Evolutionary conservation across 2,797 vertebrate species (phyloP).

Genomic region (Anisognathus igniventris): DNA sequence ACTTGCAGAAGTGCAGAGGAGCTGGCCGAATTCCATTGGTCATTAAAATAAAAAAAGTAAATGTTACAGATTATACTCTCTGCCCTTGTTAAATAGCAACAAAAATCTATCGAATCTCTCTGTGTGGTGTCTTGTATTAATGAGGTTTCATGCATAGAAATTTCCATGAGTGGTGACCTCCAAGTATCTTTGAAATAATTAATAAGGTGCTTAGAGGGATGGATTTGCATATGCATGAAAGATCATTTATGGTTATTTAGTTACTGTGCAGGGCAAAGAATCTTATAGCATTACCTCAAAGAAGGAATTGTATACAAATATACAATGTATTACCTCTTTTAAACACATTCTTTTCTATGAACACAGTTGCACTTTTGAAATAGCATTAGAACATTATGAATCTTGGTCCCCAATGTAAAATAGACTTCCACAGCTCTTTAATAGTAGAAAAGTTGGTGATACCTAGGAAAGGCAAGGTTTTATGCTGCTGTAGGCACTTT

Average conservation of each 20-base stretch:
- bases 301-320: slow-evolving; percentile 10
- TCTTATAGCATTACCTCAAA: slow-evolving; percentile 9
- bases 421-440: not conserved
- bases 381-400: not conserved
- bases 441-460: not conserved
- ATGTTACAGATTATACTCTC: slow-evolving; percentile 21
- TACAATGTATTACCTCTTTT: not conserved
- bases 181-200: slow-evolving; percentile 78
- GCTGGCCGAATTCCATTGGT: not conserved
- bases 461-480: not conserved
- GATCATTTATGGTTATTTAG: slow-evolving; percentile 58
- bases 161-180: slow-evolving; percentile 71
- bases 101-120: slow-evolving; percentile 50
- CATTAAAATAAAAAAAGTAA: slow-evolving; percentile 31
- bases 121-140: slow-evolving; percentile 65
- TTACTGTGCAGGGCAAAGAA: slow-evolving; percentile 44
- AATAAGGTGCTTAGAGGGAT: slow-evolving; percentile 70
- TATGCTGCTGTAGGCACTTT: not conserved
- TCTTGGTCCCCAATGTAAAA: not conserved
- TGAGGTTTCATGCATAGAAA: slow-evolving; percentile 69
- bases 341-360: not conserved
- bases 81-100: slow-evolving; percentile 54
- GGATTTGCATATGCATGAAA: slow-evolving; percentile 73
- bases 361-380: not conserved
- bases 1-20: not conserved